Evolutionary conservation across 2,797 vertebrate genomes (phyloP).

Genomic region (Clarias laeviceps): DNA sequence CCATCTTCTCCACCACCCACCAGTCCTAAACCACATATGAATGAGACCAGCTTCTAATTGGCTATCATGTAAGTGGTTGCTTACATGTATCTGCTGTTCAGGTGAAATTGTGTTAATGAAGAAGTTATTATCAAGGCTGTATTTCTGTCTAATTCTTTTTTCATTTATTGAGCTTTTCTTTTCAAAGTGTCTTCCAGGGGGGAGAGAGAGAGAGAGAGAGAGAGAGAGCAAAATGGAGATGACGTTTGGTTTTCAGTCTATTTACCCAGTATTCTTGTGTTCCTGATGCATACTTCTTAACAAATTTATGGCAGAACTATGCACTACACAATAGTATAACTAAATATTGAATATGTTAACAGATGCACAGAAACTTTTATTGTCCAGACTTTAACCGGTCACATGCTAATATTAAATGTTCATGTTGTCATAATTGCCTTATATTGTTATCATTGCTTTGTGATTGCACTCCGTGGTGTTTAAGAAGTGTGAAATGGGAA

Average conservation of each 20-base stretch:
- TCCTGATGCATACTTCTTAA: background rate
- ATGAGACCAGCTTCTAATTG: conserved; percentile 87
- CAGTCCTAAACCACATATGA: conserved; percentile 79
- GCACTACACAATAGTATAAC: background rate
- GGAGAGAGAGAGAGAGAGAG: no score
- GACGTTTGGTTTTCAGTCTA: background rate
- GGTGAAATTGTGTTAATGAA: background rate
- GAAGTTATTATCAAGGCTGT: background rate
- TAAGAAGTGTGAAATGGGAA: background rate
- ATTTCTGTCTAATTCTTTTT: background rate
- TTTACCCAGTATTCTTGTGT: background rate
- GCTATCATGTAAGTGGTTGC: background rate
- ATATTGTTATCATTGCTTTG: background rate
- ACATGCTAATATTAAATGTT: background rate
- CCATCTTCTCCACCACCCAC: conserved; percentile 54
- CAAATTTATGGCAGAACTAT: background rate
- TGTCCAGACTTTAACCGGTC: background rate
- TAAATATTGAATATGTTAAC: background rate
- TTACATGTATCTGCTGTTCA: background rate
- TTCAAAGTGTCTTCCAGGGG: background rate
- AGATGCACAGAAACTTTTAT: background rate
- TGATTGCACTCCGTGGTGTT: background rate
- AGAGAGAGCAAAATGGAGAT: no score
- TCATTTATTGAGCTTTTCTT: background rate
- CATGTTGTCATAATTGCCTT: conserved; percentile 1